Conservation (phyloP, 2,797 vertebrate species). For the Anas georgica region DNA sequence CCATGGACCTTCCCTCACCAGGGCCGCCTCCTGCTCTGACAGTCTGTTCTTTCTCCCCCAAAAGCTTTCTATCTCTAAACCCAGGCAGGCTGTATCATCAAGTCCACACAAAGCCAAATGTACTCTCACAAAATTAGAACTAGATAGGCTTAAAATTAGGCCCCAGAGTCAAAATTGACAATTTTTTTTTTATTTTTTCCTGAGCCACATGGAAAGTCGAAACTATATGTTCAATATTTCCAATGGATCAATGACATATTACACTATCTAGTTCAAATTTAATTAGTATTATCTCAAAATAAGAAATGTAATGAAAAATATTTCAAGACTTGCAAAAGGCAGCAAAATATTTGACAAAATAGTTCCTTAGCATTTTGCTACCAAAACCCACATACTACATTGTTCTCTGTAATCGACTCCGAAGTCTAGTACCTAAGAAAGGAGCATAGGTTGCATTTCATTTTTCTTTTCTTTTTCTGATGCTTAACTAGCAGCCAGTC, state of each 20-base stretch:
- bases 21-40: accelerated
- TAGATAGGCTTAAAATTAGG: not conserved
- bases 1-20: not conserved
- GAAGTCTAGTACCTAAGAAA: constrained; percentile 52
- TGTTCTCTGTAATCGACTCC: constrained; percentile 23
- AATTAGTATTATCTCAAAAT: not conserved
- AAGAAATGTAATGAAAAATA: not conserved
- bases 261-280: not conserved
- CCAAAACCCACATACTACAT: constrained; percentile 3
- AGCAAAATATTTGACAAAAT: constrained; percentile 22
- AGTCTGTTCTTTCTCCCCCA: accelerated
- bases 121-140: not conserved
- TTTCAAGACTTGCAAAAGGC: not conserved
- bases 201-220: accelerated
- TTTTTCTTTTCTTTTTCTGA: constrained; percentile 40
- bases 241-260: not conserved
- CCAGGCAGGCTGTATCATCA: not conserved
- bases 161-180: not conserved
- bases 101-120: not conserved
- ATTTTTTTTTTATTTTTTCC: accelerated
- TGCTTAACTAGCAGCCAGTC: constrained; percentile 53
- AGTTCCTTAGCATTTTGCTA: not conserved
- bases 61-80: not conserved
- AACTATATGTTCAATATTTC: not conserved
- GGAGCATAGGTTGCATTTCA: constrained; percentile 4